Conservation (phyloP, 2,797 vertebrate species). For the Acanthornis magna region DNA sequence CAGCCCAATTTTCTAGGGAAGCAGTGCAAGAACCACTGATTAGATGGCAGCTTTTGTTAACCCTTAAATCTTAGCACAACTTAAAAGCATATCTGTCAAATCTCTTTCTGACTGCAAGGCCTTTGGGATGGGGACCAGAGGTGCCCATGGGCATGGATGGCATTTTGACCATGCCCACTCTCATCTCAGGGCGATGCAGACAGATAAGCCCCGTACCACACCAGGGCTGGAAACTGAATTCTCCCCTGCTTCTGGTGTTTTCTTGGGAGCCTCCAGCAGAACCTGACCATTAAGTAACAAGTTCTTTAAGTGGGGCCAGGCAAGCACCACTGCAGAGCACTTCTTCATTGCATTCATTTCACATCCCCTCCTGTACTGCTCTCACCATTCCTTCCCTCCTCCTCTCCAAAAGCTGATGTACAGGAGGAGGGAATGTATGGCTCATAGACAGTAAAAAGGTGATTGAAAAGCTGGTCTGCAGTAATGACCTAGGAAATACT, state of each 20-base stretch:
- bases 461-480: neutral
- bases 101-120: neutral
- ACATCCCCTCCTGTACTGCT: neutral
- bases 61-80: neutral
- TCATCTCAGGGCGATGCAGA: neutral
- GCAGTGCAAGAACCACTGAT: neutral
- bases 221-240: neutral
- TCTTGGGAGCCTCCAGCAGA: neutral
- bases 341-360: neutral
- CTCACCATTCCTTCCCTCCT: neutral
- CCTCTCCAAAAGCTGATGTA: neutral
- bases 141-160: neutral
- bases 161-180: neutral
- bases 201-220: neutral
- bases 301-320: neutral
- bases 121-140: neutral
- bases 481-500: neutral
- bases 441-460: neutral
- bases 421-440: fast-evolving
- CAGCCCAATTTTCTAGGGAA: neutral
- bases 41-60: neutral
- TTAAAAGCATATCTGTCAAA: neutral
- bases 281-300: neutral
- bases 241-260: neutral
- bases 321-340: neutral